These are phyloP conservation scores for Stichopus horrens DNA, from an alignment of 53 echinoderm and acorn worm genomes.

Conservation along the genomic window DNA sequence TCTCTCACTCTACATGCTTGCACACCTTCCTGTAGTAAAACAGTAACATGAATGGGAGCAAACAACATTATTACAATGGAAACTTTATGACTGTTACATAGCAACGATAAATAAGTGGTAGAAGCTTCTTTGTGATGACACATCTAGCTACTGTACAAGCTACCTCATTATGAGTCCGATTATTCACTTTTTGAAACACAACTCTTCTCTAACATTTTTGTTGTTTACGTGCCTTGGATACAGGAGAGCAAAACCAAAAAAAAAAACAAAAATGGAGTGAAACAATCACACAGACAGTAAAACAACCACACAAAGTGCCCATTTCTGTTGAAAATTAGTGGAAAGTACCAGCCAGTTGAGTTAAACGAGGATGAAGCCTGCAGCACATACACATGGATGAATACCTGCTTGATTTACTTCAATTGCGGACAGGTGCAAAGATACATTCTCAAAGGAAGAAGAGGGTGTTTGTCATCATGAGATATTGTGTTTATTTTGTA, in stretches of 20 bases:
- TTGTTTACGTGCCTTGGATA: background rate
- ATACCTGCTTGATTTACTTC: conserved; percentile 1
- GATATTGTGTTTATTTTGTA: conserved; percentile 1
- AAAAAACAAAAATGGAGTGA: background rate
- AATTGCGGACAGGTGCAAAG: background rate
- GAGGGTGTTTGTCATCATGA: background rate
- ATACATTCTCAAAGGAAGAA: background rate
- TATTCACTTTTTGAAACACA: no score
- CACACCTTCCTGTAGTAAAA: no score
- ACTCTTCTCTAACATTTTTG: no score
- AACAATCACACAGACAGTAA: background rate
- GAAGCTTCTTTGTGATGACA: no score
- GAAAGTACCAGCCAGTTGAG: background rate
- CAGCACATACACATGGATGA: background rate
- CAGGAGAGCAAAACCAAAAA: background rate
- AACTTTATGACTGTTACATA: no score
- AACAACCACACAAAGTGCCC: background rate
- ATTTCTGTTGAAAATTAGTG: background rate
- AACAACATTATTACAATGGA: no score
- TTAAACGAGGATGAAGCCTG: background rate
- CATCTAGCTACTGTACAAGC: no score
- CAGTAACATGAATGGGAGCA: no score
- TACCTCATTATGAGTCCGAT: no score
- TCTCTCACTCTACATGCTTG: no score
- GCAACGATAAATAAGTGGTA: no score